Base-by-base conservation (phyloP, 2,797 vertebrate genomes). In the Sebastes ruberrimus region DNA sequence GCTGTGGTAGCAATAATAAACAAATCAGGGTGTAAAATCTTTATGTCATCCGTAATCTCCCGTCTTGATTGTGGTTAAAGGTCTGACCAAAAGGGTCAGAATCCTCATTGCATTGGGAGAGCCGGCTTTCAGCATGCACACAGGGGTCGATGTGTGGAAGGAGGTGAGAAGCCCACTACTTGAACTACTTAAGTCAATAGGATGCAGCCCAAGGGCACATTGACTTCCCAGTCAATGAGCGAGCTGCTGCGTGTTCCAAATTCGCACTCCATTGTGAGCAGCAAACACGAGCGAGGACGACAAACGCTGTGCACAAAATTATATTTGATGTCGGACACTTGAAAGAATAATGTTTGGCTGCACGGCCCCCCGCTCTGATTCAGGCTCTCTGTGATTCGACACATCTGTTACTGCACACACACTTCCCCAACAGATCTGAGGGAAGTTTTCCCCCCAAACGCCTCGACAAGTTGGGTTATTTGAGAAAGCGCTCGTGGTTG, bases 141-240 rank as follows among this genome's bases (percentile, higher is more conserved):
- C 76, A n/a, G n/a, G 52, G 72, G 84, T 86, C 80, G 63, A 83
- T 76, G 73, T 38, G 46, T 32, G 69, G 77, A 71, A 66, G 79
- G 49, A 85, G 85, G 85, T 76, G 69, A 84, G 86, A 69, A 71
- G 73, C 75, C 42, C 59, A 35, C 63, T 68, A 71, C 79, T 88
- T 84, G 68, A 90, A 76, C 83, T 81, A 74, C 82, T 90, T 83
- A 78, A 90, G 84, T 93, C 90, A 89, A 90, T 89, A 88, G 80
- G 76, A 90, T 76, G 83, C 92, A 74, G 85, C 89, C 81, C 88
- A 93, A 94, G 89, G 90, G 84, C 90, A 88, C 89, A 86, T 90
- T 78, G 88, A 90, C 87, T 85, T 82, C 64, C 53, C 52, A 72
- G 85, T 88, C 89, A 81, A 87, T 86, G 76, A 84, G 77, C 5